Conservation (phyloP, 1,140 invertebrate species). For the Planococcus citri region DNA sequence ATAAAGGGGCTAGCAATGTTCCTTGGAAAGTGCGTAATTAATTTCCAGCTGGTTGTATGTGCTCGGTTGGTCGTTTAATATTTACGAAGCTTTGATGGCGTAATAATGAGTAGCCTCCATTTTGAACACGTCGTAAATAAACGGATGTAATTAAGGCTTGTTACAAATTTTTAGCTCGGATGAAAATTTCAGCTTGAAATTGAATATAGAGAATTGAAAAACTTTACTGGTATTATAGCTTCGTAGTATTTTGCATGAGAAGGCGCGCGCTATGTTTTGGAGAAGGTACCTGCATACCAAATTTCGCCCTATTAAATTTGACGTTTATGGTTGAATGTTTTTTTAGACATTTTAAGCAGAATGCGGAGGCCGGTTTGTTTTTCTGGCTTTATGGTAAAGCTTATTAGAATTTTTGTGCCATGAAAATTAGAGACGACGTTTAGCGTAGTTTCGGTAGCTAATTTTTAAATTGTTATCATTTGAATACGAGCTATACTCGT, state of each 20-base stretch:
- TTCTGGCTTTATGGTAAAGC: neutral
- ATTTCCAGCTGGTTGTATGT: too few relatives aligned
- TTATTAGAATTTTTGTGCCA: neutral
- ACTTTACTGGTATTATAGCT: too few relatives aligned
- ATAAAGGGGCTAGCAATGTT: too few relatives aligned
- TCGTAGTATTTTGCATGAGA: neutral
- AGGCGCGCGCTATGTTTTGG: neutral
- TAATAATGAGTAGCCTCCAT: neutral
- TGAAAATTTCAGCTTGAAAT: neutral
- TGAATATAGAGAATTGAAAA: neutral
- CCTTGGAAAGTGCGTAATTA: too few relatives aligned
- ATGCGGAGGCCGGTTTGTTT: neutral
- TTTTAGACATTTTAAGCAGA: neutral
- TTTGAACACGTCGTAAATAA: conserved; percentile 8
- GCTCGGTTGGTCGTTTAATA: too few relatives aligned
- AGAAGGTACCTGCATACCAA: neutral
- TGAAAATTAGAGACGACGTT: neutral
- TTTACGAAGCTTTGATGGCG: neutral
- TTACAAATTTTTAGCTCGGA: neutral
- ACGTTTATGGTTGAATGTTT: conserved; percentile 3
- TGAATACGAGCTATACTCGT: neutral
- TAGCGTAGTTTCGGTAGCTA: neutral
- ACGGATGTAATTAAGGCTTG: neutral
- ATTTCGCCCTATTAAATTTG: conserved; percentile 3
- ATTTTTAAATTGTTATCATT: conserved; percentile 1